Percentiles rank a stretch among this genome's conserved stretches.
phyloP scores from a whole-genome alignment of 1,140 invertebrate species.

The Zaprionus ghesquierei region DNA sequence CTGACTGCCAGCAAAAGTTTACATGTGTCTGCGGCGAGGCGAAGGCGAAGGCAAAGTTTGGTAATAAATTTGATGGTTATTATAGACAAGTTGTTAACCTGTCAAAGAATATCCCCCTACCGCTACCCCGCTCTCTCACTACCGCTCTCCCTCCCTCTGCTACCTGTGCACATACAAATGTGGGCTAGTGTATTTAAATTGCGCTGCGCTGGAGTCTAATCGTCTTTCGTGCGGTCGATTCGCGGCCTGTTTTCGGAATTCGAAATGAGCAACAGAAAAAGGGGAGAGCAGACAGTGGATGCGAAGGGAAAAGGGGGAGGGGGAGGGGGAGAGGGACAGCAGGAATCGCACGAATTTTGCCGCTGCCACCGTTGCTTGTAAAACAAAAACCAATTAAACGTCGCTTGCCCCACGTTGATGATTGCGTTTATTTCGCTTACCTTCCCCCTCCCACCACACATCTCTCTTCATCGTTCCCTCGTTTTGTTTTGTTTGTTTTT shows the following conservation, averaged over 20 bases:
- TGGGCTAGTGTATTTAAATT: not conserved
- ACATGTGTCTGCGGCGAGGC: not conserved
- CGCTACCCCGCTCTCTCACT: not conserved
- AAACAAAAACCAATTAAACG: not conserved
- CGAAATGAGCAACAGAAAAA: not conserved
- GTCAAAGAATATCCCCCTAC: not conserved
- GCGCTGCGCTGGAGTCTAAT: not conserved
- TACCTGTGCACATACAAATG: not conserved
- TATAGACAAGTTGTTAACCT: constrained; percentile 1
- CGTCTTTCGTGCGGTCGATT: not conserved
- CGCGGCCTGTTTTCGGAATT: not conserved
- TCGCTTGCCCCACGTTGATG: constrained; percentile 2
- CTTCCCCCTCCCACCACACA: not conserved
- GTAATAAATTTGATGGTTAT: constrained; percentile 2
- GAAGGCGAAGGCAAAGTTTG: not conserved
- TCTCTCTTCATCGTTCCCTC: not conserved
- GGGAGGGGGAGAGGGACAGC: not conserved
- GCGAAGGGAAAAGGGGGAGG: not conserved
- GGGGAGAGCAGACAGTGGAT: not conserved
- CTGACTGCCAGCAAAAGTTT: not conserved
- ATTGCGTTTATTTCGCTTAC: not conserved
- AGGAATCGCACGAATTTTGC: not conserved
- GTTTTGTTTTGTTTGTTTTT: not conserved
- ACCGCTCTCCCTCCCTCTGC: no score
- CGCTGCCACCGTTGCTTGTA: no score